phyloP scores from a whole-genome alignment of 2,797 vertebrate species.

The Fistularia tabacaria region DNA sequence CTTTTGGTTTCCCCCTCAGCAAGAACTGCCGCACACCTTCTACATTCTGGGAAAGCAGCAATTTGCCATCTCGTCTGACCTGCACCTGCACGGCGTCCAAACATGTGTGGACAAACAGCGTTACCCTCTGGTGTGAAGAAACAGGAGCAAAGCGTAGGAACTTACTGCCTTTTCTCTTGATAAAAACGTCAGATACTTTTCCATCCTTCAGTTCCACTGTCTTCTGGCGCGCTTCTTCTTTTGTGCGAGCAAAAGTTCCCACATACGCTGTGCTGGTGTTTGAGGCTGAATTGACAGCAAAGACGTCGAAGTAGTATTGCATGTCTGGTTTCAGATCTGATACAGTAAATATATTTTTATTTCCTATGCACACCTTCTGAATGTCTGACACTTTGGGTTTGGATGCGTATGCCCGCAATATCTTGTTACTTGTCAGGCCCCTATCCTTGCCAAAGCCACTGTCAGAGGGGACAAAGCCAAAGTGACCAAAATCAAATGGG shows the following conservation, averaged over 20 bases:
- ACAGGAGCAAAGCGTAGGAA: slow-evolving; percentile 91
- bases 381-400: slow-evolving; percentile 82
- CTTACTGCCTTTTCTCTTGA: slow-evolving; percentile 90
- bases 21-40: slow-evolving; percentile 93
- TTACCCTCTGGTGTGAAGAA: slow-evolving; percentile 92
- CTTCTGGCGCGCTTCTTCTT: slow-evolving; percentile 93
- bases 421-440: slow-evolving; percentile 72
- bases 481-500: slow-evolving; percentile 94
- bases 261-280: slow-evolving; percentile 95
- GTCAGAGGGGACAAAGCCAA: slow-evolving; percentile 86
- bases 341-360: slow-evolving; percentile 95
- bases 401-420: slow-evolving; percentile 71
- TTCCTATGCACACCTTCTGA: slow-evolving; percentile 89
- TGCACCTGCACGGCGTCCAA: slow-evolving; percentile 89
- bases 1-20: slow-evolving; percentile 92
- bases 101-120: slow-evolving; percentile 89
- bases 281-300: slow-evolving; percentile 85
- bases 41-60: slow-evolving; percentile 88
- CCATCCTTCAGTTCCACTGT: slow-evolving; percentile 91
- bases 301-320: slow-evolving; percentile 97
- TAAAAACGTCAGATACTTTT: slow-evolving; percentile 88
- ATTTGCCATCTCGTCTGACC: slow-evolving; percentile 89
- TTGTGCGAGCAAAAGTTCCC: slow-evolving; percentile 94
- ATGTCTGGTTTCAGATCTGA: slow-evolving; percentile 92
- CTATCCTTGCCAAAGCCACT: slow-evolving; percentile 79